A percentile compares a stretch with the other conserved stretches of the same genome.
These are phyloP conservation scores for Thymelicus lineola DNA, from an alignment of 2,888 invertebrate species.

Conservation along the genomic window DNA sequence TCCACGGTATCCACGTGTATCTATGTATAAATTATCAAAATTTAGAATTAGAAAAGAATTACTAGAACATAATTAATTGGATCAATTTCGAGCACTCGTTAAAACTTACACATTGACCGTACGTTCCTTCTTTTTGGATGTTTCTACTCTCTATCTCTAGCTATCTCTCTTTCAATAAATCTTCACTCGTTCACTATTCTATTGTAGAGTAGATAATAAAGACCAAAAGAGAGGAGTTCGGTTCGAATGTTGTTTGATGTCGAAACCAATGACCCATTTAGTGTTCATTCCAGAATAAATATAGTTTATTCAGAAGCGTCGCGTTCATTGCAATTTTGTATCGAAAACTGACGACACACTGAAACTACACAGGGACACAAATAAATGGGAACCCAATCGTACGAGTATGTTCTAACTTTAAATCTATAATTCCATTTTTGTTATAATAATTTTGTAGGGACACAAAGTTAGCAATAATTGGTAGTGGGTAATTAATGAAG, in stretches of 20 bases:
- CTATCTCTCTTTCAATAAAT: constrained; percentile 66
- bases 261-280: constrained; percentile 41
- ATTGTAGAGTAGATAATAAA: constrained; percentile 76
- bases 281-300: constrained; percentile 38
- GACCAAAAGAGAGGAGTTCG: constrained; percentile 76
- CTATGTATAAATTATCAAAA: constrained; percentile 76
- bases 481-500: constrained; percentile 61
- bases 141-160: constrained; percentile 60
- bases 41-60: constrained; percentile 82
- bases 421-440: constrained; percentile 44
- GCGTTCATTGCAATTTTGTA: constrained; percentile 43
- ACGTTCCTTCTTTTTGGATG: constrained; percentile 76
- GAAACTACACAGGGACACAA: constrained; percentile 40
- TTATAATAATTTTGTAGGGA: constrained; percentile 62
- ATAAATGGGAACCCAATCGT: not conserved
- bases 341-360: constrained; percentile 38
- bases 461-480: constrained; percentile 70
- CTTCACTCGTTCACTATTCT: constrained; percentile 75
- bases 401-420: constrained; percentile 33
- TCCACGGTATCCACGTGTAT: constrained; percentile 66
- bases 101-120: constrained; percentile 83
- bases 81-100: constrained; percentile 83
- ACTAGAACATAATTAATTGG: constrained; percentile 80
- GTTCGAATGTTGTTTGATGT: constrained; percentile 65
- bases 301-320: constrained; percentile 36